Percentiles rank a stretch among this genome's conserved stretches.
These are phyloP conservation scores for Brachyalestes nurse DNA, from an alignment of 2,797 vertebrate genomes.

Conservation along the genomic window DNA sequence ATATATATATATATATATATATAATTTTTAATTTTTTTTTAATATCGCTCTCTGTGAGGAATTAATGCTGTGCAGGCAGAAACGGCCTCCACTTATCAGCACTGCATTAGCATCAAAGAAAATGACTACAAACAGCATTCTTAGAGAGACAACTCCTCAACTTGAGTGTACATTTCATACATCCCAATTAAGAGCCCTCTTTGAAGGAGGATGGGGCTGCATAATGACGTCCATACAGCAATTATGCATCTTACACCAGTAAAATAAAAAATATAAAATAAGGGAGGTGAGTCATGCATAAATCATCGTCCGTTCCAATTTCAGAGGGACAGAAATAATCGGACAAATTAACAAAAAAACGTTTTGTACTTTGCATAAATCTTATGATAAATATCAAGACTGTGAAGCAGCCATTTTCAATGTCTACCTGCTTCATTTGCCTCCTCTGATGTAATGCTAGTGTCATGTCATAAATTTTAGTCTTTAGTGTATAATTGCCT, in stretches of 20 bases:
- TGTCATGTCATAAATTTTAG: too few relatives aligned
- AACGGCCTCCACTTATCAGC: conserved; percentile 24
- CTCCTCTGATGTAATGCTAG: not conserved
- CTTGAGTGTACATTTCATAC: conserved; percentile 15
- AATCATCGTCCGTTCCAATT: too few relatives aligned
- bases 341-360: too few relatives aligned
- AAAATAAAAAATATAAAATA: not conserved
- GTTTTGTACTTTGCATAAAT: too few relatives aligned
- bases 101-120: conserved; percentile 29
- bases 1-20: too few relatives aligned
- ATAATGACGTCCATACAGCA: too few relatives aligned
- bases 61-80: conserved; percentile 1
- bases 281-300: not conserved
- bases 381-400: too few relatives aligned
- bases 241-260: too few relatives aligned
- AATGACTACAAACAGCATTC: conserved; percentile 41
- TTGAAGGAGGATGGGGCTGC: not conserved
- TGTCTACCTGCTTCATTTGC: not conserved
- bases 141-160: conserved; percentile 9
- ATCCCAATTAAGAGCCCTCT: conserved; percentile 16
- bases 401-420: not conserved
- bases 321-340: too few relatives aligned
- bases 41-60: not conserved
- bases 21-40: too few relatives aligned
- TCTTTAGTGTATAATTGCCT: too few relatives aligned